A percentile compares a stretch with the other conserved stretches of the same genome.
These are phyloP conservation scores for Nestor notabilis DNA, from an alignment of 2,113 vertebrate genomes.

Conservation along the genomic window DNA sequence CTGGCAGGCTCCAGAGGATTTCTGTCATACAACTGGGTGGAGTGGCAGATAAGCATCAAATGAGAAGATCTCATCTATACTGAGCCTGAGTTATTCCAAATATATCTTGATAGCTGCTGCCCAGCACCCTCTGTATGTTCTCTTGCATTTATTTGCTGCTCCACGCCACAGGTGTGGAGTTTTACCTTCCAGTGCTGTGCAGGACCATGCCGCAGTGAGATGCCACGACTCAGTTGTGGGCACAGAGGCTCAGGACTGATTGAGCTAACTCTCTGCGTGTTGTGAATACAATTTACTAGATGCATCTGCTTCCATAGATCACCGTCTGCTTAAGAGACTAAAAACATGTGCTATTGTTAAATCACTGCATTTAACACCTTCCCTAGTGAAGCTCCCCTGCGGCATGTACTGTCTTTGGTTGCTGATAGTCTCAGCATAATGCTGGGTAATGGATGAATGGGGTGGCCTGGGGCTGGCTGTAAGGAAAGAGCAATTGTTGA, in stretches of 20 bases:
- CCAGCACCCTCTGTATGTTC: neutral
- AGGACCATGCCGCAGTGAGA: neutral
- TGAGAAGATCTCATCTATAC: neutral
- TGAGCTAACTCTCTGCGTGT: neutral
- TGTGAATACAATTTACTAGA: neutral
- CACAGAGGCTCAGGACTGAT: neutral
- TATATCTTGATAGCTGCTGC: neutral
- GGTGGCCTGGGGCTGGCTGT: neutral
- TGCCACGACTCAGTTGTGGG: neutral
- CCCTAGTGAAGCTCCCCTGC: neutral
- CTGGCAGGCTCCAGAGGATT: neutral
- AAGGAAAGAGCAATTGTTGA: neutral
- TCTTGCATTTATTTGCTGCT: neutral
- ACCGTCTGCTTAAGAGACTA: neutral
- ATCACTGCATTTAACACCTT: neutral
- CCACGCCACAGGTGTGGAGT: accelerated
- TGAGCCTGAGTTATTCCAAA: neutral
- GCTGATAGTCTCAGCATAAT: neutral
- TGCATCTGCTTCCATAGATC: neutral
- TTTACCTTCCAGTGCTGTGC: neutral
- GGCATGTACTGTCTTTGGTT: neutral
- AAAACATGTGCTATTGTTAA: neutral
- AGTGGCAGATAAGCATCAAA: neutral
- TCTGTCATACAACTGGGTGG: neutral
- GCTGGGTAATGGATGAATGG: neutral